A percentile compares a stretch with the other conserved stretches of the same genome.
Conservation (phyloP, 2,888 invertebrate species). For the Scaptomyza parva region DNA sequence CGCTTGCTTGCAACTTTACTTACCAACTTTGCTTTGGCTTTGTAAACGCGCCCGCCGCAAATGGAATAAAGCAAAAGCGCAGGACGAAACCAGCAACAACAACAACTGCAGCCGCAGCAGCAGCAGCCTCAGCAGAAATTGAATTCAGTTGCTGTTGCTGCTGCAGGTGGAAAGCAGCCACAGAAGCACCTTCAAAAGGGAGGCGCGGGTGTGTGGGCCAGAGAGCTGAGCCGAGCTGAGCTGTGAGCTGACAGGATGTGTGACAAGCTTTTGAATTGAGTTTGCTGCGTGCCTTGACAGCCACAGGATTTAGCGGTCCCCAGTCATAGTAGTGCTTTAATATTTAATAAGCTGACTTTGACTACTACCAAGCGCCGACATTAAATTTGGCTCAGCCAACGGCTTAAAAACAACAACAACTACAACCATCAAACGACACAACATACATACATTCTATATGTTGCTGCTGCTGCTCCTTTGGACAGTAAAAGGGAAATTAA, state of each 20-base stretch:
- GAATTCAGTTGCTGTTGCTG: conserved; percentile 62
- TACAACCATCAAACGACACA: conserved; percentile 1
- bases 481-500: not conserved
- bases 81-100: conserved; percentile 27
- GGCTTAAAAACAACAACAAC: conserved; percentile 1
- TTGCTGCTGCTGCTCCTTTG: not conserved
- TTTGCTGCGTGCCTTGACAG: conserved; percentile 58
- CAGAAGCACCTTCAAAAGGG: conserved; percentile 19
- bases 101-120: conserved; percentile 12
- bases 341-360: conserved; percentile 69
- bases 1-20: conserved; percentile 44
- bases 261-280: conserved; percentile 63
- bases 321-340: conserved; percentile 53
- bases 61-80: conserved; percentile 45
- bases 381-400: conserved; percentile 27
- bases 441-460: not conserved
- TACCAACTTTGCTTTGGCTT: conserved; percentile 46
- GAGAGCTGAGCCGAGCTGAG: conserved; percentile 24
- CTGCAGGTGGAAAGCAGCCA: conserved; percentile 61
- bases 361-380: conserved; percentile 31
- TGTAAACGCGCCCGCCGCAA: conserved; percentile 30
- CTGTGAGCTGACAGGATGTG: conserved; percentile 64
- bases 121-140: conserved; percentile 64
- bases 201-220: not conserved
- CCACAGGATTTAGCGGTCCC: conserved; percentile 70